phyloP scores from a whole-genome alignment of 2,797 vertebrate genomes.

The Fundulus diaphanus region DNA sequence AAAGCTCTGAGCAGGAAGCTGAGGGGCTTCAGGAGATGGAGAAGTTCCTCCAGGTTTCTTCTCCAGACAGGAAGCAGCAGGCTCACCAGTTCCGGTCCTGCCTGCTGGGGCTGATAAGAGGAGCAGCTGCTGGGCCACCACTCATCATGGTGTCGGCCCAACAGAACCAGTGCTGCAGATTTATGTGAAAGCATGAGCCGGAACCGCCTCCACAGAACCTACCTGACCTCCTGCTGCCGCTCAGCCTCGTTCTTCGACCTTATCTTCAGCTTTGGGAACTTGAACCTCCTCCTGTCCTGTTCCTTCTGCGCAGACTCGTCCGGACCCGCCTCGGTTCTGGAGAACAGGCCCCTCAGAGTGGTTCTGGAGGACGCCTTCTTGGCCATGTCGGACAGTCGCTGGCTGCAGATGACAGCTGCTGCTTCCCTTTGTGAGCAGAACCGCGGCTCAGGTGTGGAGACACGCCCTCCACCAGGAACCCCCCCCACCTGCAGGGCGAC shows the following conservation, averaged over 20 bases:
- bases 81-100: not conserved
- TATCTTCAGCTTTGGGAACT: slow-evolving; percentile 44
- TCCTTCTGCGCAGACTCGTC: slow-evolving; percentile 20
- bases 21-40: too few relatives aligned
- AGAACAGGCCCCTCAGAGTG: slow-evolving; percentile 63
- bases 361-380: slow-evolving; percentile 46
- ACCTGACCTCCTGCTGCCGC: slow-evolving; percentile 17
- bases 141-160: too few relatives aligned
- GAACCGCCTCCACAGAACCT: not conserved
- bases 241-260: slow-evolving; percentile 43
- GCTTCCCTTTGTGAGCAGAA: not conserved
- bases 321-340: slow-evolving; percentile 51
- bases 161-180: too few relatives aligned
- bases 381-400: slow-evolving; percentile 49
- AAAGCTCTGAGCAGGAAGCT: too few relatives aligned
- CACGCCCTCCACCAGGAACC: not conserved
- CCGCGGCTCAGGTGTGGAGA: slow-evolving; percentile 52
- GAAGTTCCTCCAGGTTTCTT: too few relatives aligned
- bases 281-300: slow-evolving; percentile 50
- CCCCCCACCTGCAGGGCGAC: not conserved
- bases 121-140: not conserved
- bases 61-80: not conserved
- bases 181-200: too few relatives aligned
- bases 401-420: not conserved
- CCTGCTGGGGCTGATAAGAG: not conserved